Conservation (phyloP, 2,888 invertebrate species). For the Salticus scenicus region DNA sequence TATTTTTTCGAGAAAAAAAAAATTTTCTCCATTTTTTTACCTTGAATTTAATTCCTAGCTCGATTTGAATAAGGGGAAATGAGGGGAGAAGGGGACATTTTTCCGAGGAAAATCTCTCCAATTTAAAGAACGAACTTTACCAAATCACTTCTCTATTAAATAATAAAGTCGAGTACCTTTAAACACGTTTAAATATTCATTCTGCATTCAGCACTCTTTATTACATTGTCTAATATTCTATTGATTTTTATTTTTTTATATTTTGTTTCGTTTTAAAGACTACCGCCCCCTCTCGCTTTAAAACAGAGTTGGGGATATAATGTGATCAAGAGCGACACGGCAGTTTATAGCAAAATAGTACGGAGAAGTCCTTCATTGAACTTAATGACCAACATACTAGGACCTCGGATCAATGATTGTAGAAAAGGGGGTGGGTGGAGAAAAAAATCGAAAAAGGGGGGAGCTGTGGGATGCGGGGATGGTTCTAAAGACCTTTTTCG, state of each 20-base stretch:
- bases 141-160: background rate
- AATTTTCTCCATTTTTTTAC: too few relatives aligned
- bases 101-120: background rate
- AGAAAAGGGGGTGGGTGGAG: constrained; percentile 20
- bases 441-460: constrained; percentile 29
- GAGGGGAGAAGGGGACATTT: too few relatives aligned
- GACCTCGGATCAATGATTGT: constrained; percentile 61
- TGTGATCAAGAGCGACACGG: constrained; percentile 40
- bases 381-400: constrained; percentile 65
- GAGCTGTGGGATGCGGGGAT: constrained; percentile 1
- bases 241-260: background rate
- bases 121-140: background rate
- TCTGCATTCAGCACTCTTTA: constrained; percentile 43
- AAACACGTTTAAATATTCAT: constrained; percentile 59
- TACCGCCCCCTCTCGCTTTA: background rate
- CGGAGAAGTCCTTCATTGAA: constrained; percentile 41
- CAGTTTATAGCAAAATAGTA: background rate
- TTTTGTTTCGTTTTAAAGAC: too few relatives aligned
- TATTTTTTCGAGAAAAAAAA: too few relatives aligned
- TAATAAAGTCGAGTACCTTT: background rate
- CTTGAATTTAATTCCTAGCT: too few relatives aligned
- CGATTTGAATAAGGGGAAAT: too few relatives aligned
- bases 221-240: constrained; percentile 52
- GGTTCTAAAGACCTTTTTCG: constrained; percentile 64
- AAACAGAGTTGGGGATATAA: constrained; percentile 31